Percentiles rank a stretch among this genome's conserved stretches.
These are phyloP conservation scores for Limnephilus rhombicus DNA, from an alignment of 2,888 invertebrate genomes.

Conservation along the genomic window DNA sequence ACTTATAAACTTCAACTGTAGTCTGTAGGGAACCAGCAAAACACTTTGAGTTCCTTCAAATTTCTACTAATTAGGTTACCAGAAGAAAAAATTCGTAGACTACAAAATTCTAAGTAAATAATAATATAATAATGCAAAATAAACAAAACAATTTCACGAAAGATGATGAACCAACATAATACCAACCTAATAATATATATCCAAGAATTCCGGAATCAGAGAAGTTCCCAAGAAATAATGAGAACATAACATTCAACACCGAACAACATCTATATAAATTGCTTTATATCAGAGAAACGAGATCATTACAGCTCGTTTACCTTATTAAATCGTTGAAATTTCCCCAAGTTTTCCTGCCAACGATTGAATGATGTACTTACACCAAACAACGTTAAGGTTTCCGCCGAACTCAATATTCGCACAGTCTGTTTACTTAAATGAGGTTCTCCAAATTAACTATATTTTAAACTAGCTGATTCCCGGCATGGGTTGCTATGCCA, in stretches of 20 bases:
- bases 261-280: background rate
- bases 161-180: background rate
- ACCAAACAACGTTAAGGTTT: background rate
- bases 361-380: background rate
- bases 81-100: no score
- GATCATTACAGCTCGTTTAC: slow-evolving; percentile 12
- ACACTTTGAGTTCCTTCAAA: no score
- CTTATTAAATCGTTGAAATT: slow-evolving; percentile 21
- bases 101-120: background rate
- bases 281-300: slow-evolving; percentile 2
- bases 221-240: background rate
- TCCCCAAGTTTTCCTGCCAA: slow-evolving; percentile 3
- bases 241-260: background rate
- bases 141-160: background rate
- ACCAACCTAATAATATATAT: background rate
- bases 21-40: no score
- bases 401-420: background rate
- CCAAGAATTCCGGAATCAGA: background rate
- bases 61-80: no score
- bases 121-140: background rate
- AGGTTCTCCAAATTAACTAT: background rate
- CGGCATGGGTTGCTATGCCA: no score
- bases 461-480: no score
- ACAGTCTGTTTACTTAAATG: background rate
- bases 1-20: no score